Base-by-base conservation (phyloP, 1,140 invertebrate genomes). In the Agrilus planipennis region DNA sequence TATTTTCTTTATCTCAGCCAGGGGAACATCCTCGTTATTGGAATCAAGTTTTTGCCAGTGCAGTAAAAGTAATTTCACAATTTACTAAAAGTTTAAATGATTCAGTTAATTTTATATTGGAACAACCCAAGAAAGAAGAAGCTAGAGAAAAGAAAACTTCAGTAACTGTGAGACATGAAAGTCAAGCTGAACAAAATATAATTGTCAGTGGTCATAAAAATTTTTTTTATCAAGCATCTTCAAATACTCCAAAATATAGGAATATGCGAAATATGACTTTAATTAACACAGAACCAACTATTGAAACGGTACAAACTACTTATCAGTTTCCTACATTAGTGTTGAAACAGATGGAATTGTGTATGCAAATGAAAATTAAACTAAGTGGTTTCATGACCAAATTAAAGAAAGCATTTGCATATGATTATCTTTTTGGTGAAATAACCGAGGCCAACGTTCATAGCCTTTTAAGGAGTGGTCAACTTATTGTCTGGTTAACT, bases 21-120 rank as follows among this genome's bases (percentile, higher is more conserved):
- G 79, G 82, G 17, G 78, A 79, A 34, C 82, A 84, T 60, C 81
- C 84, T 2, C 77, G 79, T 44, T 84, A 81, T 47, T 88, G 84
- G 84, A 84, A 80, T 49, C 68, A 68, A 39, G 54, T 86, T 3
- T 62, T 78, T 9, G 67, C 74, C 46, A 71, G 70, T 47, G 74
- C 73, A 54, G 50, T 80, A 2, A 55, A 52, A 21, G 56, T 76
- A 0, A 64, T 84, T 1, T 74, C 71, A 39, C 64, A 68, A 32
- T 85, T 79, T 52, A 71, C 69, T 0, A 64, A 68, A 2, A 66
- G 77, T 28, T 52, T 85, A 1, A 72, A 70, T 17, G 63, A 61
- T 27, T 9, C 7, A 9, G 12, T 27, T 7, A 12, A 27, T 7
- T 7, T 12, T 27, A 27, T 27, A 27, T 27, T 12, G n/a, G n/a